A percentile compares a stretch with the other conserved stretches of the same genome.
Evolutionary conservation across 1,140 invertebrate species (phyloP).

Genomic region (Drosophila pallidifrons): DNA sequence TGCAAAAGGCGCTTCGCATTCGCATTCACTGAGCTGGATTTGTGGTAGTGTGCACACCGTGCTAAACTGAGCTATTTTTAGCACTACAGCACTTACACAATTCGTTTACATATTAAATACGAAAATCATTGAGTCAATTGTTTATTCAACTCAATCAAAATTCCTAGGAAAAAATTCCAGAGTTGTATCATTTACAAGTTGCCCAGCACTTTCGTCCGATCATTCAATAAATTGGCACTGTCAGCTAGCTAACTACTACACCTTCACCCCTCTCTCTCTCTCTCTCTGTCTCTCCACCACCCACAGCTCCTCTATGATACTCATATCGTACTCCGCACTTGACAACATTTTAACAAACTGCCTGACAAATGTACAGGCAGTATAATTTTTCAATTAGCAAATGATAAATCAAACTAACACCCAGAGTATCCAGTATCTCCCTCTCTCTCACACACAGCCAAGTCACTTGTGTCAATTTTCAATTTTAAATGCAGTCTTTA

Average conservation of each 20-base stretch:
- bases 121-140: constrained; percentile 55
- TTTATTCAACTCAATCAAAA: constrained; percentile 83
- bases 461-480: constrained; percentile 59
- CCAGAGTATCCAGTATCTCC: neutral
- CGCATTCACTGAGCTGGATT: constrained; percentile 18
- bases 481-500: constrained; percentile 76
- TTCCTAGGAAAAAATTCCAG: constrained; percentile 80
- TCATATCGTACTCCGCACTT: constrained; percentile 33
- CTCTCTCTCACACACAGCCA: constrained; percentile 15
- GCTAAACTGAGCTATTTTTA: constrained; percentile 66
- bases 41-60: constrained; percentile 1
- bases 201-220: constrained; percentile 54
- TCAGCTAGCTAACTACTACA: constrained; percentile 26
- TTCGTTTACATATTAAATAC: constrained; percentile 78
- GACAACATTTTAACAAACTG: constrained; percentile 81
- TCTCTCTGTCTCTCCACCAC: neutral
- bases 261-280: neutral
- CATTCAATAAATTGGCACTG: constrained; percentile 81
- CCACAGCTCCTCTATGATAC: neutral
- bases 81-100: constrained; percentile 66
- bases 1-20: constrained; percentile 49
- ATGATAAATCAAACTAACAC: constrained; percentile 84
- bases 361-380: constrained; percentile 74
- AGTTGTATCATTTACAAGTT: constrained; percentile 73
- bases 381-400: constrained; percentile 85